Evolutionary conservation across 2,113 vertebrate genomes (phyloP).

Genomic region (Noturus placidus): DNA sequence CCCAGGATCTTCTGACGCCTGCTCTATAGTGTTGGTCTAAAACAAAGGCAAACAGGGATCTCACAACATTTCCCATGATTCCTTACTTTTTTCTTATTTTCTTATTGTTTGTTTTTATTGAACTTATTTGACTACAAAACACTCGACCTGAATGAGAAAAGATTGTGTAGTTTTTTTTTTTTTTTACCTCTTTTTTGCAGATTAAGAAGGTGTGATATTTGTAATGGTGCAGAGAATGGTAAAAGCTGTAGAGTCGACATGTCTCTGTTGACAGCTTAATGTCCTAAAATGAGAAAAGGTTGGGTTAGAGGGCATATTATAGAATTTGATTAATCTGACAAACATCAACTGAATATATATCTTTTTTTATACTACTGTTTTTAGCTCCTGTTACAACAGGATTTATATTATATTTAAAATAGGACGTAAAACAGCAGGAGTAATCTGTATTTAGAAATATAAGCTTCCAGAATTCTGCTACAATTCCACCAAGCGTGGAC

Average conservation of each 20-base stretch:
- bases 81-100: not conserved
- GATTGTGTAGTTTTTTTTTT: no score
- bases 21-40: conserved; percentile 85
- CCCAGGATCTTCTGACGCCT: conserved; percentile 83
- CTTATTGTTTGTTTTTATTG: no score
- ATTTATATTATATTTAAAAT: not conserved
- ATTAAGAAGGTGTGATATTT: conserved; percentile 93
- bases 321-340: not conserved
- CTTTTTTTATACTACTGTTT: not conserved
- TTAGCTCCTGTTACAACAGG: not conserved
- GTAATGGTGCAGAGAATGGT: conserved; percentile 93
- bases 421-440: not conserved
- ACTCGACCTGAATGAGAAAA: not conserved
- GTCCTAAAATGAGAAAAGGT: conserved; percentile 69
- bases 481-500: not conserved
- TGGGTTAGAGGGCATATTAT: not conserved
- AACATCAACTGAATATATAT: not conserved
- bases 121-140: no score
- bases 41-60: not conserved
- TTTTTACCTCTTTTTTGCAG: conserved; percentile 88
- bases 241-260: conserved; percentile 86
- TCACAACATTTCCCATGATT: not conserved
- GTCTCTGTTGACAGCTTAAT: conserved; percentile 85
- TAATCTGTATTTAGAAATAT: not conserved
- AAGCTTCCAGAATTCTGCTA: not conserved